Base-by-base conservation (phyloP, 2,888 invertebrate species). In the Ametastegia equiseti region DNA sequence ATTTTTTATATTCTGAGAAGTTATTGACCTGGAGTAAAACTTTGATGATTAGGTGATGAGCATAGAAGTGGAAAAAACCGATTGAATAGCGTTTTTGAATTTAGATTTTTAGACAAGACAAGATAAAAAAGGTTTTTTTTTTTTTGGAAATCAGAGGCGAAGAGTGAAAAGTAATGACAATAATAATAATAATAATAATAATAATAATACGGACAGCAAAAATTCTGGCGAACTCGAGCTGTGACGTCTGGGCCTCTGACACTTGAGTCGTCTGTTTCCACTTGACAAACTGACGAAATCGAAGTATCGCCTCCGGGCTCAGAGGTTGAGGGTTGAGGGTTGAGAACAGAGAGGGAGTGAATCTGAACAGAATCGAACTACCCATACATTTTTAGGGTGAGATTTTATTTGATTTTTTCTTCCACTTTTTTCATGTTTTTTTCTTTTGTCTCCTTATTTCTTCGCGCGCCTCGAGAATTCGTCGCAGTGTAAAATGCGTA, bases 241-340 rank as follows among this genome's bases (percentile, higher is more conserved):
- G 30, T 30, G 60, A 60, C 60, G 27, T 60, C 60, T 27, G 60
- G 60, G 60, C 27, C 15, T 67, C 67, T 67, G 67, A 67, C 67
- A 39, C 67, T 67, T 33, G 67, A 67, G 39, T 67, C 67, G 67
- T 67, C 67, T 27, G 67, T 67, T 67, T 67, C 67, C 67, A 67
- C 67, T 67, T 36, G 67, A 36, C 23, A 39, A 36, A 67, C 67
- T 67, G 60, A 60, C 60, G 60, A 67, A 67, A 67, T 67, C 67
- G 39, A 39, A 67, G 39, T 36, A 67, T 60, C 60, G 60, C 60
- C 60, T 60, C 30, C 27, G 30, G 60, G 60, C 30, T 60, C 30
- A 60, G 60, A 30, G 60, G 27, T 60, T 13, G 11, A 60, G 54
- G 54, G 19, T 19, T 19, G 54, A 60, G 60, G 60, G 30, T 13